These are phyloP conservation scores for Cheilosia urbana DNA, from an alignment of 2,888 invertebrate species.

Conservation along the genomic window DNA sequence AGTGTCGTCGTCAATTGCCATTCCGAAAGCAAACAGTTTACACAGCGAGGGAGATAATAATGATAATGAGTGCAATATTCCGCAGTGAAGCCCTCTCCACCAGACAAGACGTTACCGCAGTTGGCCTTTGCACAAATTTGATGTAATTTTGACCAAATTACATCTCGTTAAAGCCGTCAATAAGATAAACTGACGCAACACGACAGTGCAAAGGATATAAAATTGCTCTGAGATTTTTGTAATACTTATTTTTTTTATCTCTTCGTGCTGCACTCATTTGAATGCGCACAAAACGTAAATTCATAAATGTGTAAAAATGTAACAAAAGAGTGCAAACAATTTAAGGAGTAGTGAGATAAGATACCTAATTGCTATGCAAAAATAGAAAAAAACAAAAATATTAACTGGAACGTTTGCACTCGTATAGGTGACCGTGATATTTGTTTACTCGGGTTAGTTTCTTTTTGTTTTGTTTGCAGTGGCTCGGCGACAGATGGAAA, in stretches of 20 bases:
- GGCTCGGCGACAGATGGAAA: background rate
- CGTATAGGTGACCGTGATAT: background rate
- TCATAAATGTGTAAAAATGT: background rate
- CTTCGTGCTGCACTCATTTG: background rate
- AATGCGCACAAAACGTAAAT: background rate
- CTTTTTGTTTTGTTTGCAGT: no score
- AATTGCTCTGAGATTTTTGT: background rate
- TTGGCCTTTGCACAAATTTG: background rate
- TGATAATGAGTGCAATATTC: conserved; percentile 19
- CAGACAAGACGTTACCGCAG: background rate
- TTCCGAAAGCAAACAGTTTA: conserved; percentile 28
- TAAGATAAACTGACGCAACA: background rate
- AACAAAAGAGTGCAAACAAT: background rate
- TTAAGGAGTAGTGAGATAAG: no score
- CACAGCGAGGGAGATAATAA: conserved; percentile 29
- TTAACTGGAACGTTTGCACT: background rate
- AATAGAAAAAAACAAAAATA: background rate
- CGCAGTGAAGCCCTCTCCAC: background rate
- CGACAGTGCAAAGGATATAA: background rate
- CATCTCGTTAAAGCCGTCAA: conserved; percentile 9
- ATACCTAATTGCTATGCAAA: no score
- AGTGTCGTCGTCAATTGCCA: conserved; percentile 41
- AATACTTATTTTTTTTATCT: no score
- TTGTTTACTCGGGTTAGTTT: background rate
- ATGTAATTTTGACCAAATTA: background rate